These are phyloP conservation scores for Cherax destructor DNA, from an alignment of 1,140 invertebrate genomes.

Conservation along the genomic window DNA sequence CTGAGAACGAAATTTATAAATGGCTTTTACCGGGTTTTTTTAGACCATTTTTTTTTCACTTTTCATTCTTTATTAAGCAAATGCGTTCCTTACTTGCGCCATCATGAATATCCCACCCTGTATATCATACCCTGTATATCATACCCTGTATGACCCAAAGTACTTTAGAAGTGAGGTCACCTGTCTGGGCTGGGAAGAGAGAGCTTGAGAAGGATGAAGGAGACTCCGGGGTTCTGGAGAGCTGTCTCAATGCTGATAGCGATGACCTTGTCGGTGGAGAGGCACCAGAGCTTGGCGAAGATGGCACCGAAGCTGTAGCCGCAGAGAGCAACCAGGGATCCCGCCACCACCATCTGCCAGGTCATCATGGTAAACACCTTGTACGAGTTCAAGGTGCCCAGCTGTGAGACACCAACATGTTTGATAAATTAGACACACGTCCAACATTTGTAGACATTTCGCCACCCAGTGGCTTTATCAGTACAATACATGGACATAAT, in stretches of 20 bases:
- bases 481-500: too few species aligned
- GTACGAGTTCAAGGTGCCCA: slow-evolving; percentile 66
- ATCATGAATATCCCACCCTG: too few species aligned
- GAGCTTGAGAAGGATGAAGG: slow-evolving; percentile 76
- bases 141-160: too few species aligned
- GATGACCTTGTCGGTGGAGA: slow-evolving; percentile 73
- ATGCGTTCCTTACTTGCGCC: too few species aligned
- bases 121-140: too few species aligned
- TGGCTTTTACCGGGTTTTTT: too few species aligned
- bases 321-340: slow-evolving; percentile 38
- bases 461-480: too few species aligned
- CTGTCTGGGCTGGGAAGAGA: slow-evolving; percentile 76
- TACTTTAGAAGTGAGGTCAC: neutral
- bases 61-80: too few species aligned
- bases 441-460: too few species aligned
- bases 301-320: slow-evolving; percentile 64
- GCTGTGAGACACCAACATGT: slow-evolving; percentile 13
- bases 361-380: slow-evolving; percentile 69
- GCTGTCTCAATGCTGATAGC: slow-evolving; percentile 79
- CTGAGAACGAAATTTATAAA: too few species aligned
- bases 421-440: too few species aligned
- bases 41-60: too few species aligned
- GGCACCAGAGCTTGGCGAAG: slow-evolving; percentile 50
- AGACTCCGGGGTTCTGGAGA: slow-evolving; percentile 77
- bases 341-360: slow-evolving; percentile 58